Base-by-base conservation (phyloP, 2,888 invertebrate genomes). In the Synergus gifuensis region DNA sequence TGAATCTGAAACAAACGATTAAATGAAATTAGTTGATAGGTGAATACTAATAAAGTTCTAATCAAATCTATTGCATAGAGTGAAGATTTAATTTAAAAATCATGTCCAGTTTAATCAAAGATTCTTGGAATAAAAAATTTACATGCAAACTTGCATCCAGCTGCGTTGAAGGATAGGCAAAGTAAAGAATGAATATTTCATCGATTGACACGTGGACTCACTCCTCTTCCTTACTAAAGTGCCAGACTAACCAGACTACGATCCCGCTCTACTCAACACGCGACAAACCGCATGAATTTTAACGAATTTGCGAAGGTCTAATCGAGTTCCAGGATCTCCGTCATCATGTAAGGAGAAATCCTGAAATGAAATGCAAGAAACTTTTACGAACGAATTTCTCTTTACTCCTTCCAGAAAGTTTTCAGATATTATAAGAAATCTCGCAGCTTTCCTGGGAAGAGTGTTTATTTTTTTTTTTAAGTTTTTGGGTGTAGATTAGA, bases 291-390 rank as follows among this genome's bases (percentile, higher is more conserved):
- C 60, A 60, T 60, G 60, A 60, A 22, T 60, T 60, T 22, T 60
- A 60, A 60, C 22, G 62, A 62, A 28, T 62, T 22, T 28, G 14
- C 28, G 28, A 28, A 62, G 62, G 62, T 62, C 62, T 62, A 62
- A 62, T 62, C 28, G 5, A 62, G 62, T 62, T 62, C 62, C 28
- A 62, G 62, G 28, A 62, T 62, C 62, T 62, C 28, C 14, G 22
- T 62, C 62, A 62, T 62, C 28, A 5, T 62, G 28, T 62, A 7
- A 62, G 62, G 14, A 62, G 28, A 14, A 62, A 62, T 62, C 22
- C 62, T 28, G 62, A 28, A 28, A 62, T 14, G 14, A 62, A 62
- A 22, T 62, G 2, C 28, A 28, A 60, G 28, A 62, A 62, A 62
- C 4, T 28, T 28, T 62, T 14, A 62, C 62, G 28, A 28, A 14